Percentiles rank a stretch among this genome's conserved stretches.
phyloP scores from a whole-genome alignment of 1,140 invertebrate genomes.

The Achroia grisella region DNA sequence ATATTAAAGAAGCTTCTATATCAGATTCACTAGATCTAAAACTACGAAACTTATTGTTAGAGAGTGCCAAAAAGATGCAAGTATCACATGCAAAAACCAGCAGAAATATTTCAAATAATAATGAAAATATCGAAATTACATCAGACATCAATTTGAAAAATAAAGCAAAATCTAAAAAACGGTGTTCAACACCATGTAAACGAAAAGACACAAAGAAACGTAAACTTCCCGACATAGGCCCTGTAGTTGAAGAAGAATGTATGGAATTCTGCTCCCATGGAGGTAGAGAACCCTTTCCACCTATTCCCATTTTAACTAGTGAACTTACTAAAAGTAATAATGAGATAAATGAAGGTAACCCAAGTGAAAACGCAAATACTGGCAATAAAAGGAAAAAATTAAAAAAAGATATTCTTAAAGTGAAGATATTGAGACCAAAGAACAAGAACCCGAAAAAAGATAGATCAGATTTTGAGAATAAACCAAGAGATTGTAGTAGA shows the following conservation, averaged over 20 bases:
- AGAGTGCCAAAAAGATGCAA: conserved; percentile 48
- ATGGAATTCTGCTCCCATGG: conserved; percentile 33
- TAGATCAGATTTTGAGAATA: conserved; percentile 1
- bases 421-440: conserved; percentile 52
- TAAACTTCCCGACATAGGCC: conserved; percentile 17
- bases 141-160: conserved; percentile 9
- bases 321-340: conserved; percentile 4
- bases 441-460: conserved; percentile 16
- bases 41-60: conserved; percentile 39
- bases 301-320: conserved; percentile 16
- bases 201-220: conserved; percentile 26
- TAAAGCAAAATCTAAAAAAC: conserved; percentile 31
- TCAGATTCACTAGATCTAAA: conserved; percentile 41
- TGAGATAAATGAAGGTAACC: conserved; percentile 8
- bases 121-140: conserved; percentile 21
- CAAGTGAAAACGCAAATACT: background rate
- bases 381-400: conserved; percentile 18
- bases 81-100: background rate
- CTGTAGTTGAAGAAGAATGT: conserved; percentile 41
- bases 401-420: conserved; percentile 58
- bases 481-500: conserved; percentile 8
- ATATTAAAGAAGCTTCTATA: conserved; percentile 30
- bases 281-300: conserved; percentile 40
- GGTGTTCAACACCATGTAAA: conserved; percentile 56
- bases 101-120: conserved; percentile 7